These are phyloP conservation scores for Protophormia terraenovae DNA, from an alignment of 2,888 invertebrate species.

Conservation along the genomic window DNA sequence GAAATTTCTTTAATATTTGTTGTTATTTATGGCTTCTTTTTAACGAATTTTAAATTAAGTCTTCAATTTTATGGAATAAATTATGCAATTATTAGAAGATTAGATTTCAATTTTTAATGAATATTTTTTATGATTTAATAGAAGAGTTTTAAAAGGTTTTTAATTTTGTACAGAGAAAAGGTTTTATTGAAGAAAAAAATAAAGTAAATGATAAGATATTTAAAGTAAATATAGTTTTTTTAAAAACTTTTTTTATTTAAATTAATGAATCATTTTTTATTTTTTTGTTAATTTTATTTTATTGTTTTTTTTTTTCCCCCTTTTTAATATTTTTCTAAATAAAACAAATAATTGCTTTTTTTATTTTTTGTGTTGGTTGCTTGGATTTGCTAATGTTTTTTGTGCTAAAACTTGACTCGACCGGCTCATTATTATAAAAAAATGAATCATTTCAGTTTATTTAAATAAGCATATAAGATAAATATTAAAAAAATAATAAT, in stretches of 20 bases:
- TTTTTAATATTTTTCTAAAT: not conserved
- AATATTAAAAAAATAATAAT: not conserved
- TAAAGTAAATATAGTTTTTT: too few species aligned
- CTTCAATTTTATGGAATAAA: too few species aligned
- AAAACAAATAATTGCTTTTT: conserved; percentile 19
- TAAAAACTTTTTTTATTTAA: not conserved
- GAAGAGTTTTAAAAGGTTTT: too few species aligned
- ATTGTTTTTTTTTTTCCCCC: not conserved
- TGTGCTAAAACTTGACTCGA: conserved; percentile 18
- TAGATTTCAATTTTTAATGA: too few species aligned
- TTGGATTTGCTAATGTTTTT: not conserved
- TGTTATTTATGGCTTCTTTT: too few species aligned
- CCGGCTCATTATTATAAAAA: conserved; percentile 36
- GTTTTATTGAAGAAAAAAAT: too few species aligned
- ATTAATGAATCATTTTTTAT: conserved; percentile 29
- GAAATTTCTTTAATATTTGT: too few species aligned
- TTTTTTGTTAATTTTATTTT: conserved; percentile 17
- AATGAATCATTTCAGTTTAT: conserved; percentile 36
- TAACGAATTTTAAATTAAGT: too few species aligned
- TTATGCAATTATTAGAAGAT: too few species aligned
- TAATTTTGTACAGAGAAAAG: too few species aligned
- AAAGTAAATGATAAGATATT: too few species aligned
- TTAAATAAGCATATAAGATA: not conserved
- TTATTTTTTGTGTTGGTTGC: not conserved
- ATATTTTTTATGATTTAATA: too few species aligned